Percentiles rank a stretch among this genome's conserved stretches.
These are phyloP conservation scores for Helostoma temminkii DNA, from an alignment of 2,797 vertebrate species.

Conservation along the genomic window DNA sequence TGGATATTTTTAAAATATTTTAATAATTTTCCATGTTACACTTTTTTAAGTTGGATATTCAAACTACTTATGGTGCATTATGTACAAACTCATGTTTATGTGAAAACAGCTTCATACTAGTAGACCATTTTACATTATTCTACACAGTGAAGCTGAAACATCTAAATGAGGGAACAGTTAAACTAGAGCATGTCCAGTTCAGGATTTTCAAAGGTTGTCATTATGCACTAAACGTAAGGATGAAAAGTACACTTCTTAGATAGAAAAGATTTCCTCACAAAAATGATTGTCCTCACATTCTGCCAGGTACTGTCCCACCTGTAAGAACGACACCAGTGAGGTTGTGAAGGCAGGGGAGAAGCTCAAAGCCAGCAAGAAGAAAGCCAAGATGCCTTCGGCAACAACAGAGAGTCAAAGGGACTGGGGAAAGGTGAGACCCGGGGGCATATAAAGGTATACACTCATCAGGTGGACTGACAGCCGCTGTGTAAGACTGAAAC, in stretches of 20 bases:
- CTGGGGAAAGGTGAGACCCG: constrained; percentile 94
- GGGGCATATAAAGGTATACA: constrained; percentile 1
- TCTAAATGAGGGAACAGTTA: too few species aligned
- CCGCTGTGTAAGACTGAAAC: constrained; percentile 8
- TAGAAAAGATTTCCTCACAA: constrained; percentile 10
- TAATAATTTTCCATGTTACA: neutral
- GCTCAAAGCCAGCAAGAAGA: constrained; percentile 99
- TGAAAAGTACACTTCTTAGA: neutral
- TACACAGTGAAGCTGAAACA: too few species aligned
- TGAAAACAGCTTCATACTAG: too few species aligned
- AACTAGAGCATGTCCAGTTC: neutral
- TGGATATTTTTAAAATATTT: neutral
- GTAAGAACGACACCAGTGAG: constrained; percentile 98
- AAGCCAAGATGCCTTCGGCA: constrained; percentile 98
- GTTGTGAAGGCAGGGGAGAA: constrained; percentile 98
- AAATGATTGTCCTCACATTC: too few species aligned
- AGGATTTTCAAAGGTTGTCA: neutral
- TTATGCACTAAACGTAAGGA: neutral
- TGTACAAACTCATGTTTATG: too few species aligned
- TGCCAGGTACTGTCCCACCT: constrained; percentile 97
- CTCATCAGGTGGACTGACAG: constrained; percentile 10
- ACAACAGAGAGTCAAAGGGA: constrained; percentile 97
- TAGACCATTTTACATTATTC: too few species aligned
- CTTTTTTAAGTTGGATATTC: neutral
- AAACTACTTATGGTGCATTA: too few species aligned